phyloP scores from a whole-genome alignment of 2,888 invertebrate genomes.

The Lasioglossum oenotherae region DNA sequence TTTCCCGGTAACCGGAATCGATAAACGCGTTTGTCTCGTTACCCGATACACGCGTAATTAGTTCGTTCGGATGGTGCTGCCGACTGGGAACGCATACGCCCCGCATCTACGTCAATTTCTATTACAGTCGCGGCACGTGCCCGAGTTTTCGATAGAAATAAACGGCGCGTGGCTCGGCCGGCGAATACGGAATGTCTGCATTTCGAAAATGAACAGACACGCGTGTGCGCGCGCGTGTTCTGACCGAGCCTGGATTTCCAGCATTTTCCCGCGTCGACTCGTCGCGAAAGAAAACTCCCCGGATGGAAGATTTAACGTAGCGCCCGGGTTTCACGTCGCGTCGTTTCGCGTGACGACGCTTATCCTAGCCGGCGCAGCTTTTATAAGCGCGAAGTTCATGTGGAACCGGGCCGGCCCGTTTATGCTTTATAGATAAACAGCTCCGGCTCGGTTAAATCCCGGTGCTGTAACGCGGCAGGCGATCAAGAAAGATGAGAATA shows the following conservation, averaged over 20 bases:
- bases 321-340: neutral
- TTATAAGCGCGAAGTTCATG: slow-evolving; percentile 11
- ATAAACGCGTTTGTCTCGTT: slow-evolving; percentile 40
- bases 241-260: too few species aligned
- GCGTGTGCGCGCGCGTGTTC: neutral
- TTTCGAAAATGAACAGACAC: neutral
- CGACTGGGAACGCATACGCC: slow-evolving; percentile 13
- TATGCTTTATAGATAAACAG: slow-evolving; percentile 8
- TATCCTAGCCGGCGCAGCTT: neutral
- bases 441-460: slow-evolving; percentile 6
- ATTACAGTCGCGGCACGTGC: slow-evolving; percentile 34
- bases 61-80: neutral
- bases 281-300: neutral
- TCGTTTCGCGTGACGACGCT: neutral
- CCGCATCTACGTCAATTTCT: slow-evolving; percentile 36
- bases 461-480: neutral
- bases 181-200: neutral
- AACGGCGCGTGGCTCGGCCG: neutral
- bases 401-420: neutral
- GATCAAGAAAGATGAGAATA: neutral
- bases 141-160: slow-evolving; percentile 16
- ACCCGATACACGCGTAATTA: slow-evolving; percentile 46
- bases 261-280: neutral
- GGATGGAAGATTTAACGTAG: neutral
- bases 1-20: slow-evolving; percentile 16